Evolutionary conservation across 2,888 invertebrate species (phyloP), one percentile per base, ranked within the genome.

Genomic region (Norana najaformis): DNA sequence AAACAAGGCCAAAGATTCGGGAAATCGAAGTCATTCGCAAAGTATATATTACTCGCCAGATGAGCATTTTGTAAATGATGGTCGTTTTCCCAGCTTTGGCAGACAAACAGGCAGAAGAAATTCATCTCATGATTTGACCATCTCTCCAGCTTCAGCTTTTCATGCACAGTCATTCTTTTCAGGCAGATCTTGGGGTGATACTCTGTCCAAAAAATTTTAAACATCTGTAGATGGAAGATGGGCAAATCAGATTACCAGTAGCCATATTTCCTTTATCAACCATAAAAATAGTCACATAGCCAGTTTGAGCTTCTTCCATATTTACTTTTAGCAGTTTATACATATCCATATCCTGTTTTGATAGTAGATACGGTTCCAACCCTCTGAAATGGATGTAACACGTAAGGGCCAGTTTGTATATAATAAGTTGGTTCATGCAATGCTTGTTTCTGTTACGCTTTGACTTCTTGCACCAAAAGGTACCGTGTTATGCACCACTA

Each of bases 61-160:
- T 8, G 69, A 69, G 69, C 30, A n/a, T 69, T 69, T n/a, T 69
- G 30, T n/a, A 69, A n/a, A 69, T 13, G n/a, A 69, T 69, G 30
- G 6, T n/a, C 30, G 69, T 69, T 16, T 69, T 69, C 69, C 69
- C 69, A 69, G 30, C 11, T 69, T 69, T 69, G 13, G 8, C 11
- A n/a, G 69, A 69, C 69, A 69, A 69, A 69, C n/a, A n/a, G n/a
- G n/a, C n/a, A n/a, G 69, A 69, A 69, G 69, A 69, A 69, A 69
- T 69, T 69, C 69, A 3, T n/a, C 69, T 69, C 69, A 8, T 69
- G 69, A 69, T 69, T 11, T 69, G n/a, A 69, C 69, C 69, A 69
- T 69, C 69, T n/a, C 30, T 69, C 1, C 69, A 69, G 69, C 69
- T n/a, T 69, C 69, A 30, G 69, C 69, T 69, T 69, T n/a, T 69